A percentile compares a stretch with the other conserved stretches of the same genome.
Evolutionary conservation across 2,113 vertebrate genomes (phyloP).

Genomic region (Muntiacus muntjak): DNA sequence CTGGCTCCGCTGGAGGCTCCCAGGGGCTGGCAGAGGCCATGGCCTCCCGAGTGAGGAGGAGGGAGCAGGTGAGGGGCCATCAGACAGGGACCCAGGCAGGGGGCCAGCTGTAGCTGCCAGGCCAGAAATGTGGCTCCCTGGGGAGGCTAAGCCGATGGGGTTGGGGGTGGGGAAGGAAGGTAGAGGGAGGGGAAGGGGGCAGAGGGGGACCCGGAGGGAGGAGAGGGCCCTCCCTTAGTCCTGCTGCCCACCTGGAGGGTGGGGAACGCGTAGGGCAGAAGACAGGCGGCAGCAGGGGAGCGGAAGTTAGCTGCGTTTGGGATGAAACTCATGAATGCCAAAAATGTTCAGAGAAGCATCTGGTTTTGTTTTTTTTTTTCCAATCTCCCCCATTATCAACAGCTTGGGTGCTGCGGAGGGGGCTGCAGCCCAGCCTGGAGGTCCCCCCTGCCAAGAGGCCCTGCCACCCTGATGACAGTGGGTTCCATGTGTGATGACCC

Average conservation of each 20-base stretch:
- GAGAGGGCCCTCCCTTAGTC: neutral
- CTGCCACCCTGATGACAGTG: neutral
- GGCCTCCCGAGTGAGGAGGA: neutral
- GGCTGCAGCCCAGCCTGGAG: neutral
- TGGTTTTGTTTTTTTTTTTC: constrained; percentile 62
- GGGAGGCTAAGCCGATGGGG: neutral
- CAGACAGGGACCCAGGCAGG: neutral
- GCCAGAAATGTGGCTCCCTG: neutral
- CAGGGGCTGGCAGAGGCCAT: neutral
- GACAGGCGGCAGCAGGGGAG: neutral
- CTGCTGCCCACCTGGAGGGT: neutral
- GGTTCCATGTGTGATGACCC: neutral
- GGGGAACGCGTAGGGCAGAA: neutral
- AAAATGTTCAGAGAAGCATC: constrained; percentile 52
- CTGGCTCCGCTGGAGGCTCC: constrained; percentile 9
- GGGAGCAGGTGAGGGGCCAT: neutral
- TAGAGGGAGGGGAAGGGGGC: fast-evolving
- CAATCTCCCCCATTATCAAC: neutral
- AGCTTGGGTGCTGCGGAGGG: constrained; percentile 1
- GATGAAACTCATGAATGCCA: neutral
- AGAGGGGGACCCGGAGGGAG: too few relatives aligned
- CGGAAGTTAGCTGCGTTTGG: neutral
- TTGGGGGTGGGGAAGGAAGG: fast-evolving
- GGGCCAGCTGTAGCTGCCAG: neutral
- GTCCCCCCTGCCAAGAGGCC: neutral